Conservation (phyloP, 2,888 invertebrate genomes). For the Danaus chrysippus region DNA sequence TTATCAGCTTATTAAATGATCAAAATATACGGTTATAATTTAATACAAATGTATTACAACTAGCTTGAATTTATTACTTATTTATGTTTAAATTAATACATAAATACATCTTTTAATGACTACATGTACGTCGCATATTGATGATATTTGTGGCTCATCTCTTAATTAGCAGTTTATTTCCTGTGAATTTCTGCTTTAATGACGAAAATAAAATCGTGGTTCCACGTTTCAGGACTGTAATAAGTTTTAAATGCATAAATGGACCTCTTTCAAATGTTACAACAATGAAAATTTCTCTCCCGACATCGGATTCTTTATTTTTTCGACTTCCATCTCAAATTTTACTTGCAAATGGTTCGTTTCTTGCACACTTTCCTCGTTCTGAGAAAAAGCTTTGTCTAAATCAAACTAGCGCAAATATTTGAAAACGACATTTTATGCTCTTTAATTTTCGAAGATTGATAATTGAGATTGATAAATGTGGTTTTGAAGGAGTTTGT, state of each 20-base stretch:
- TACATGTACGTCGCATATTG: too few species aligned
- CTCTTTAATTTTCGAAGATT: neutral
- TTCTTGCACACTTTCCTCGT: slow-evolving; percentile 66
- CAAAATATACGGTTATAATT: too few species aligned
- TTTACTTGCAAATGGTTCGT: slow-evolving; percentile 73
- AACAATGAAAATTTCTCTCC: slow-evolving; percentile 64
- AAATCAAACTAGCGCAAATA: slow-evolving; percentile 54
- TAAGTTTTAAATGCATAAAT: slow-evolving; percentile 67
- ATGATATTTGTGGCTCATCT: neutral
- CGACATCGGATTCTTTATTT: slow-evolving; percentile 56
- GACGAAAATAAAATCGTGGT: slow-evolving; percentile 23
- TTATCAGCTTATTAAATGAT: too few species aligned
- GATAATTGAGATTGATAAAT: too few species aligned
- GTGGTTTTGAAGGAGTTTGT: too few species aligned
- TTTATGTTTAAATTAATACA: too few species aligned
- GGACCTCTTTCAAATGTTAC: slow-evolving; percentile 61
- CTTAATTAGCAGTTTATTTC: neutral
- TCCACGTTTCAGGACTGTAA: slow-evolving; percentile 21
- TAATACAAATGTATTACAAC: too few species aligned
- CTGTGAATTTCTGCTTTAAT: neutral
- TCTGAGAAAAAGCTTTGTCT: slow-evolving; percentile 41
- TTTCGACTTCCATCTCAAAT: slow-evolving; percentile 61
- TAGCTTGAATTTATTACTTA: too few species aligned
- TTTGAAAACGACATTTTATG: slow-evolving; percentile 40
- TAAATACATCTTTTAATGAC: too few species aligned